Base-by-base conservation (phyloP, 1,140 invertebrate species). In the Geopemphigus sp. region DNA sequence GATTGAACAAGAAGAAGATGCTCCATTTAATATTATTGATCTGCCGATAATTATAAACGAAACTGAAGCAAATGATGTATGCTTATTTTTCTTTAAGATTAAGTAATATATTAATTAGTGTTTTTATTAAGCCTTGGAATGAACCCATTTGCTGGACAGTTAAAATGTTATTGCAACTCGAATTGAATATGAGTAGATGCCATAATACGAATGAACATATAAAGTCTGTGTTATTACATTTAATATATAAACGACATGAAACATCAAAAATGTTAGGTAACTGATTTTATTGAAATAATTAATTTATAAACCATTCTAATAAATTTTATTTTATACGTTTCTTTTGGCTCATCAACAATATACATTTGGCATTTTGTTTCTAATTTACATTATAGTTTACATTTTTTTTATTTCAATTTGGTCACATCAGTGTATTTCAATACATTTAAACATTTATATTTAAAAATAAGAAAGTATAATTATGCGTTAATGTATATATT, bases 101-200 rank as follows among this genome's bases (percentile, higher is more conserved):
- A 2, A 50, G 15, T 17, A 68, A 11, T 26, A 2, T 50, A 14
- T n/a, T n/a, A n/a, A 45, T 22, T 39, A 39, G 50, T 5, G 0
- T 12, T n/a, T n/a, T 32, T 70, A 14, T 57, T 59, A 0, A 78
- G 82, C 83, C 83, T 15, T 84, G 83, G 83, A 82, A 82, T 63
- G 83, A 83, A 53, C 82, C 83, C 29, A 83, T 83, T 81, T 83
- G 81, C 15, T 83, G 83, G 50, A 84, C 82, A 82, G 82, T 86
- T 12, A 83, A 85, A 80, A 84, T 85, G 81, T 80, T 87, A 14
- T 84, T 87, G 14, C 86, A 87, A 80, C 81, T 87, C 17, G 85
- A 85, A 82, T 82, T 87, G 24, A 81, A 83, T n/a, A 26, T 78
- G 39, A 78, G 74, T 17, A 24, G 74, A 50, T 78, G 74, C 50